phyloP scores from a whole-genome alignment of 35 echinoderm and acorn worm species.

The Ophioderma brevispina region DNA sequence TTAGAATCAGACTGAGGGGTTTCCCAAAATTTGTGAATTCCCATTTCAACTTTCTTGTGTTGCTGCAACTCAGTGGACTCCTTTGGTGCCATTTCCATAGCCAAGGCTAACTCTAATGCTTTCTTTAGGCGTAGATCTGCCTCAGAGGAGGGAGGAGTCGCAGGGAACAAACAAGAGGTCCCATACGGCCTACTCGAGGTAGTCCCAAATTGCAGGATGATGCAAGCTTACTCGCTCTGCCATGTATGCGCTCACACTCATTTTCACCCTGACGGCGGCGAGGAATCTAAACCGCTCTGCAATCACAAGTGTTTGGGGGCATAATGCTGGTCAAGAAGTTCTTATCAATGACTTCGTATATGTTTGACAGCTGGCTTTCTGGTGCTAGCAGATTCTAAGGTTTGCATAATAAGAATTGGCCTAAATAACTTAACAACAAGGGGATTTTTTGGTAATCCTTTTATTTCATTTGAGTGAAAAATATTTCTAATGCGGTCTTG shows the following conservation, averaged over 20 bases:
- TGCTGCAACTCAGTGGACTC: too few species aligned
- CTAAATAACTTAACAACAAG: neutral
- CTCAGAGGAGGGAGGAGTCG: too few species aligned
- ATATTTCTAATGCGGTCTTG: constrained; percentile 7
- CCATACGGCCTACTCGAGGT: too few species aligned
- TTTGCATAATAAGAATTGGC: neutral
- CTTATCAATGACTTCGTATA: neutral
- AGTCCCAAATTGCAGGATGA: too few species aligned
- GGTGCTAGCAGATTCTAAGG: neutral
- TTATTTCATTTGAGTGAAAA: neutral
- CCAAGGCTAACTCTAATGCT: too few species aligned
- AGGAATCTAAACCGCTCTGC: constrained; percentile 28
- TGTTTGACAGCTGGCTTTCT: neutral
- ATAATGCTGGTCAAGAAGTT: neutral
- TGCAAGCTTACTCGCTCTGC: constrained; percentile 26
- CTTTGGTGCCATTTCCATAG: too few species aligned
- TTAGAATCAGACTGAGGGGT: too few species aligned
- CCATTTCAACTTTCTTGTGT: too few species aligned
- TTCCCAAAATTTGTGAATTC: too few species aligned
- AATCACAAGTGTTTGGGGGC: constrained; percentile 23
- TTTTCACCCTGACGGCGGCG: neutral
- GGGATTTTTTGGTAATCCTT: neutral
- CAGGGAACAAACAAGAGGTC: too few species aligned
- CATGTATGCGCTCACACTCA: constrained; percentile 7
- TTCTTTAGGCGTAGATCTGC: too few species aligned